A percentile compares a stretch with the other conserved stretches of the same genome.
phyloP scores from a whole-genome alignment of 2,797 vertebrate species.

The Microhierax caerulescens region DNA sequence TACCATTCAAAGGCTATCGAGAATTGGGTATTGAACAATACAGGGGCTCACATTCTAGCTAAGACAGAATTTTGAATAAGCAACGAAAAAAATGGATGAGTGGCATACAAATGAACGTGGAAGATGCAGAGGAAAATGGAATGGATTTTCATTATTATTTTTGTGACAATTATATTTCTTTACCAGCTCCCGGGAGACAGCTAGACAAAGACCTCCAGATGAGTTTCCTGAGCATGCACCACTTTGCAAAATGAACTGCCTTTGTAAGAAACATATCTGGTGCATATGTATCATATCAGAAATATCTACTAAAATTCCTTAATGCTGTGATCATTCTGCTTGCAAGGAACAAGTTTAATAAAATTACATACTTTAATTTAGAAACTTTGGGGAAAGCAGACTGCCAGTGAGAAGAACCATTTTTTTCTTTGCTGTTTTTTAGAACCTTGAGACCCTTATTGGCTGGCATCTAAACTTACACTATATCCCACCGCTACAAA shows the following conservation, averaged over 20 bases:
- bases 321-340: background rate
- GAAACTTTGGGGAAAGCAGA: background rate
- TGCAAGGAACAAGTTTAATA: background rate
- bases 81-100: constrained; percentile 36
- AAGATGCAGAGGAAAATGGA: constrained; percentile 40
- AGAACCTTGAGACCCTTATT: background rate
- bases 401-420: background rate
- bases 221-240: background rate
- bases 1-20: background rate
- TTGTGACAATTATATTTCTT: background rate
- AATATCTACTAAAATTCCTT: background rate
- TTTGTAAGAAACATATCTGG: background rate
- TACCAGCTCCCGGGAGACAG: background rate
- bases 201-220: background rate
- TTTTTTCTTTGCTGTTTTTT: constrained; percentile 32
- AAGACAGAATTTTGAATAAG: constrained; percentile 27
- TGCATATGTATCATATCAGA: background rate
- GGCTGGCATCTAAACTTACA: background rate
- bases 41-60: background rate
- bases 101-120: constrained; percentile 19
- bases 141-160: constrained; percentile 14
- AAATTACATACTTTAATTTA: background rate
- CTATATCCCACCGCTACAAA: background rate
- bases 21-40: background rate
- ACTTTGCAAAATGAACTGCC: background rate